These are phyloP conservation scores for Eupithecia subfuscata DNA, from an alignment of 2,888 invertebrate genomes.

Conservation along the genomic window DNA sequence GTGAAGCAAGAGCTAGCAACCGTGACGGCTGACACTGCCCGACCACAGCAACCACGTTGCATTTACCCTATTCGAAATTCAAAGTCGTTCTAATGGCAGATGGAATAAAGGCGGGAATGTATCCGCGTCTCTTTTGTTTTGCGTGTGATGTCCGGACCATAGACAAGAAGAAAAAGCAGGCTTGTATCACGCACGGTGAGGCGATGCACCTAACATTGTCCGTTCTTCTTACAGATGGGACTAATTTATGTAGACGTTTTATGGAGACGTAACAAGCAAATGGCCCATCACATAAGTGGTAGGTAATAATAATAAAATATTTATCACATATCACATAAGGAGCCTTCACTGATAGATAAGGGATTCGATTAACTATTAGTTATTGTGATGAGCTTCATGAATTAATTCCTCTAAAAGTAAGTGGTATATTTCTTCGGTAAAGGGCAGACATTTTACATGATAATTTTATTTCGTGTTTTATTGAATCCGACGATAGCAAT, in stretches of 20 bases:
- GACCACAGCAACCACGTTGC: conserved; percentile 52
- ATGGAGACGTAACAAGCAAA: conserved; percentile 1
- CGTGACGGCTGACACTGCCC: conserved; percentile 73
- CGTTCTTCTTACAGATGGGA: neutral
- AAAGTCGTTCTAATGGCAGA: conserved; percentile 33
- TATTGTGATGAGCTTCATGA: neutral
- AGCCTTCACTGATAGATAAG: neutral
- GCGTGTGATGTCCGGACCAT: conserved; percentile 44
- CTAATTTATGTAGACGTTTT: neutral
- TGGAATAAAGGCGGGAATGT: conserved; percentile 33
- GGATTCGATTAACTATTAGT: neutral
- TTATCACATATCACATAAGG: neutral
- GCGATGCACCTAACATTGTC: conserved; percentile 6
- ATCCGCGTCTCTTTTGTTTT: conserved; percentile 30
- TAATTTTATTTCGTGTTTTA: neutral
- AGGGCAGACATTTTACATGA: neutral
- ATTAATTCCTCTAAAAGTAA: neutral
- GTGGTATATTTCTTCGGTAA: neutral
- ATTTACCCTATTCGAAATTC: conserved; percentile 40
- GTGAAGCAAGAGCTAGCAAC: conserved; percentile 73
- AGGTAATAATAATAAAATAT: neutral
- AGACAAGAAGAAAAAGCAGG: conserved; percentile 40
- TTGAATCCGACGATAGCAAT: neutral
- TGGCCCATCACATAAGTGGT: neutral
- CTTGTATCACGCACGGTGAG: conserved; percentile 30